Base-by-base conservation (phyloP, 35 echinoderm and acorn worm genomes). In the Apostichopus japonicus region DNA sequence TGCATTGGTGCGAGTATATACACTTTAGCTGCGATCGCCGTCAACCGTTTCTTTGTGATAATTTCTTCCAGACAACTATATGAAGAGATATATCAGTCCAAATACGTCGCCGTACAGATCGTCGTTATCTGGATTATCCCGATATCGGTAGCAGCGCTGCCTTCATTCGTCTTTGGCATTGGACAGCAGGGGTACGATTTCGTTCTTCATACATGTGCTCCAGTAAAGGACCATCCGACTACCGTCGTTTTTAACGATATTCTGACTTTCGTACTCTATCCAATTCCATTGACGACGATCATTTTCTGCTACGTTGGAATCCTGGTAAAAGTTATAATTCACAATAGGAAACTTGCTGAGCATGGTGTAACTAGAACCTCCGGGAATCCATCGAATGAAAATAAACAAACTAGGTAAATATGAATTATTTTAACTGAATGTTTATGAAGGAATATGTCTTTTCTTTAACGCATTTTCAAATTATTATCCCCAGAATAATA, bases 1-100 rank as follows among this genome's bases (percentile, higher is more conserved):
- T 80, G 78, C 17, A 80, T 80, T 21, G 78, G 78, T 51, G 78
- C 25, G 13, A 80, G 78, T 44, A 44, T 80, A 15, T 80, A 53
- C 53, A 80, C 15, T 8, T 80, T 80, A 19, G 23, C 78, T 51
- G 23, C 27, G 14, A 80, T 80, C 9, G 78, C 78, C 23, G 6
- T 80, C 8, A 44, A 51, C 53, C 78, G 78, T 14, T 54, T 80
- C 53, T 14, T 80, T 16, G 8, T 80, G 53, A 80, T 80, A 80
- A 54, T 51, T 51, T 44, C 24, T 10, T 44, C 23, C 10, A 80
- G 10, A 0, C 5, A 8, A 14, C 5, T 80, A 6, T 80, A 80
- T 25, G 51, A 14, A 80, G 78, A 11, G 1, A 51, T 80, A 14
- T 80, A 80, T 80, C 78, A 51, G 9, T 10, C 78, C 0, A 80